Conservation (phyloP, 30 jellyfish, hydroid and myxozoan species). For the Calvadosia cruxmelitensis region DNA sequence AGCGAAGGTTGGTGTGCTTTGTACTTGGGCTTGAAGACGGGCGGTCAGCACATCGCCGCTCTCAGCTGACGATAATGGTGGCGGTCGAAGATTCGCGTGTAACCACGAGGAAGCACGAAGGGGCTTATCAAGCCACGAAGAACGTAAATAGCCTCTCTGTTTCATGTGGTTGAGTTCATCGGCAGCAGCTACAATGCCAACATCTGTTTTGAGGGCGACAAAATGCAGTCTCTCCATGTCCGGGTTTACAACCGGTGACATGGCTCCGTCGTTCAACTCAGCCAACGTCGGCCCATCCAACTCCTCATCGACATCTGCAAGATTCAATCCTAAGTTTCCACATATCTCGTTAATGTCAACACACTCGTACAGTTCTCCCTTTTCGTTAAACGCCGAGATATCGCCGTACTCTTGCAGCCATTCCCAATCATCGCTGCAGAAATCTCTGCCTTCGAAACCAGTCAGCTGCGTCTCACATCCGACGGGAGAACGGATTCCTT, state of each 20-base stretch:
- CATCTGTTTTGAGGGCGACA: conserved; percentile 40
- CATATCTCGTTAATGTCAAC: conserved; percentile 57
- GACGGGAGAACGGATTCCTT: no score
- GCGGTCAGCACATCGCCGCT: no score
- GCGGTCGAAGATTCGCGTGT: background rate
- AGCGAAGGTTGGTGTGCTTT: background rate
- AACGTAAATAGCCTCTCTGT: background rate
- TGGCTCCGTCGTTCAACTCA: conserved; percentile 54
- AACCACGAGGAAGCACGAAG: background rate
- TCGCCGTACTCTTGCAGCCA: conserved; percentile 71
- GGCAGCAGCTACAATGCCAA: conserved; percentile 8
- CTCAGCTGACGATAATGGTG: background rate
- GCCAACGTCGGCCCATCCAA: conserved; percentile 55
- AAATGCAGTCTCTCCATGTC: conserved; percentile 70
- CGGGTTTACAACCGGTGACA: conserved; percentile 65
- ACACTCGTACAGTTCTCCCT: conserved; percentile 57
- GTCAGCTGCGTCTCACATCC: no score
- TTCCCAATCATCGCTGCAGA: conserved; percentile 45
- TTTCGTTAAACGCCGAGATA: conserved; percentile 37
- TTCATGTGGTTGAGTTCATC: background rate
- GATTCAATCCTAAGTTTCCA: conserved; percentile 6
- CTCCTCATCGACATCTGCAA: conserved; percentile 16
- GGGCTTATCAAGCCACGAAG: background rate
- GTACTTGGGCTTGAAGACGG: background rate
- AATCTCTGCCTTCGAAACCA: background rate